A percentile compares a stretch with the other conserved stretches of the same genome.
Conservation (phyloP, 2,113 vertebrate species). For the Cinclus cinclus region DNA sequence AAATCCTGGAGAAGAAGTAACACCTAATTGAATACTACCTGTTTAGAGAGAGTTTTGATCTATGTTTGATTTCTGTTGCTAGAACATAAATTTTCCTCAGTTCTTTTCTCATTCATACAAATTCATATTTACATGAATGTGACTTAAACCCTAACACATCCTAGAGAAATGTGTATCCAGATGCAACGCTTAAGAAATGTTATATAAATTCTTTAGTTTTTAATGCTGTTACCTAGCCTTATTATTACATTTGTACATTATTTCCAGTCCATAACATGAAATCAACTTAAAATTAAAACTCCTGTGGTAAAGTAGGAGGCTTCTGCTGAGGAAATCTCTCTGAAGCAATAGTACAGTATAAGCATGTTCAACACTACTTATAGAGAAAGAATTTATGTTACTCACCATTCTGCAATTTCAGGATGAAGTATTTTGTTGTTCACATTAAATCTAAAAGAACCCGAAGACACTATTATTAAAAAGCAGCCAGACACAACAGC, state of each 20-base stretch:
- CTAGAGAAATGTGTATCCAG: background rate
- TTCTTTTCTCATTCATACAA: constrained; percentile 1
- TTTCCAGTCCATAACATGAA: background rate
- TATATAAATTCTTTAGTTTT: background rate
- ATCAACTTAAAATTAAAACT: background rate
- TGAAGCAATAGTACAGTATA: background rate
- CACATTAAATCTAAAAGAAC: constrained; percentile 79
- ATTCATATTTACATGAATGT: background rate
- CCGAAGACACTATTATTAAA: background rate
- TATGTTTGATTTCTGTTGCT: constrained; percentile 11
- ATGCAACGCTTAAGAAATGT: background rate
- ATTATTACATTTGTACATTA: background rate
- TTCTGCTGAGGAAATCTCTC: background rate
- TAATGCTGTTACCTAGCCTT: background rate
- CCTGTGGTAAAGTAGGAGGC: background rate
- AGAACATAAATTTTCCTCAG: constrained; percentile 12
- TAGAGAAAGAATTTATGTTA: background rate
- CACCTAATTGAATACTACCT: constrained; percentile 51
- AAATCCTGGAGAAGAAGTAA: constrained; percentile 54
- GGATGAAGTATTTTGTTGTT: constrained; percentile 88
- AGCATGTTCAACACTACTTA: background rate
- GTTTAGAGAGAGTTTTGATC: constrained; percentile 50
- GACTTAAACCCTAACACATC: background rate
- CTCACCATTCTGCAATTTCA: constrained; percentile 93
- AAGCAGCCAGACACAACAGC: background rate